A percentile compares a stretch with the other conserved stretches of the same genome.
Conservation (phyloP, 2,113 vertebrate species). For the Grallaria varia region DNA sequence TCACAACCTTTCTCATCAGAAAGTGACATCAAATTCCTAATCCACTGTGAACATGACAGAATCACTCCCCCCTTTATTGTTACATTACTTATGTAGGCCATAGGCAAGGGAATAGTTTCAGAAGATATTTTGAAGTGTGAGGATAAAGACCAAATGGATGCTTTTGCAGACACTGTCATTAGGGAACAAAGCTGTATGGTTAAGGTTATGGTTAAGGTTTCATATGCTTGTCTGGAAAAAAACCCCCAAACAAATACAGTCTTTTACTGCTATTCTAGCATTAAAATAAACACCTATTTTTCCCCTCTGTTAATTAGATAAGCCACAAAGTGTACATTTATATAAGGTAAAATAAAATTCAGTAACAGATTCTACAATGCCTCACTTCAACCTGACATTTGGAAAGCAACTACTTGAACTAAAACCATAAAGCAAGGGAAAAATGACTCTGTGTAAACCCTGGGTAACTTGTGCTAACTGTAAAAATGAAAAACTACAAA, state of each 20-base stretch:
- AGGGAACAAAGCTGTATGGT: background rate
- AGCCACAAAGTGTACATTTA: background rate
- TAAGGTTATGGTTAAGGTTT: background rate
- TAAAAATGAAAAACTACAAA: background rate
- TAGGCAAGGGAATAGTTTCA: background rate
- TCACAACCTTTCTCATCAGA: background rate
- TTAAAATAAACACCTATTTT: background rate
- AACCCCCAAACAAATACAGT: background rate
- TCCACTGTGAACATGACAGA: background rate
- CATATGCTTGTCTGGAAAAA: background rate
- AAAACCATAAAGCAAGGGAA: background rate
- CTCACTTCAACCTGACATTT: background rate
- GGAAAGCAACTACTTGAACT: background rate
- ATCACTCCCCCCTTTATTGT: background rate
- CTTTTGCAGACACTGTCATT: background rate
- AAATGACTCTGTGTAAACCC: background rate
- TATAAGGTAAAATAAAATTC: background rate
- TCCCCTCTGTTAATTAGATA: background rate
- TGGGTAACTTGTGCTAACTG: background rate
- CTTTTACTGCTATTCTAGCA: background rate
- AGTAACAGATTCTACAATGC: background rate
- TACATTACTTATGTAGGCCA: background rate
- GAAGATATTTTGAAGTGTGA: background rate
- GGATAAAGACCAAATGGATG: background rate
- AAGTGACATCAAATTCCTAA: background rate